A percentile compares a stretch with the other conserved stretches of the same genome.
Conservation (phyloP, 1,140 invertebrate genomes). For the Papilio glaucus region DNA sequence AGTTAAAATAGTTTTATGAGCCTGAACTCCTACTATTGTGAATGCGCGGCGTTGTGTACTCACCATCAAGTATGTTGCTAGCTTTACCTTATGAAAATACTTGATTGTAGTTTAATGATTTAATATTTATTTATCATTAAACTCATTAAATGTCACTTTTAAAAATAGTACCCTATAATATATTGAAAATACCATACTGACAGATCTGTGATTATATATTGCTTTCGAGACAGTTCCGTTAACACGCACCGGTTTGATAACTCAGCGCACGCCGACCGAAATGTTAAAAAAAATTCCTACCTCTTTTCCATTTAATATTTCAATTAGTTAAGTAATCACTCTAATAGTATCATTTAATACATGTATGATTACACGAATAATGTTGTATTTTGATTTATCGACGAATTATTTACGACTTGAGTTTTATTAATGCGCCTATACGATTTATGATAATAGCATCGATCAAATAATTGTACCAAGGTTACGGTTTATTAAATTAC, state of each 20-base stretch:
- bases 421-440: slow-evolving; percentile 12
- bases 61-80: too few species aligned
- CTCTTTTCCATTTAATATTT: slow-evolving; percentile 26
- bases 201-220: slow-evolving; percentile 1
- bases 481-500: slow-evolving; percentile 20
- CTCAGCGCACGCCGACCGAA: slow-evolving; percentile 5
- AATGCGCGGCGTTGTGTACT: too few species aligned
- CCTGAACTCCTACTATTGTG: too few species aligned
- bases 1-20: too few species aligned
- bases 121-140: not conserved
- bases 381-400: slow-evolving; percentile 24
- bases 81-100: not conserved
- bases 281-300: not conserved
- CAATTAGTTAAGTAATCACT: slow-evolving; percentile 32
- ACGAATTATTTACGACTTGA: slow-evolving; percentile 10
- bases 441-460: slow-evolving; percentile 28
- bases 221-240: slow-evolving; percentile 9
- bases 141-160: slow-evolving; percentile 4
- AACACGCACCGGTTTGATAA: slow-evolving; percentile 22
- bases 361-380: slow-evolving; percentile 29
- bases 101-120: not conserved
- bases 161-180: slow-evolving; percentile 1
- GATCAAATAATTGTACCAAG: slow-evolving; percentile 13
- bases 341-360: slow-evolving; percentile 23
- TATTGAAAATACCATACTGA: slow-evolving; percentile 7